A percentile compares a stretch with the other conserved stretches of the same genome.
These are phyloP conservation scores for Pyrrhosoma nymphula DNA, from an alignment of 2,888 invertebrate genomes.

Conservation along the genomic window DNA sequence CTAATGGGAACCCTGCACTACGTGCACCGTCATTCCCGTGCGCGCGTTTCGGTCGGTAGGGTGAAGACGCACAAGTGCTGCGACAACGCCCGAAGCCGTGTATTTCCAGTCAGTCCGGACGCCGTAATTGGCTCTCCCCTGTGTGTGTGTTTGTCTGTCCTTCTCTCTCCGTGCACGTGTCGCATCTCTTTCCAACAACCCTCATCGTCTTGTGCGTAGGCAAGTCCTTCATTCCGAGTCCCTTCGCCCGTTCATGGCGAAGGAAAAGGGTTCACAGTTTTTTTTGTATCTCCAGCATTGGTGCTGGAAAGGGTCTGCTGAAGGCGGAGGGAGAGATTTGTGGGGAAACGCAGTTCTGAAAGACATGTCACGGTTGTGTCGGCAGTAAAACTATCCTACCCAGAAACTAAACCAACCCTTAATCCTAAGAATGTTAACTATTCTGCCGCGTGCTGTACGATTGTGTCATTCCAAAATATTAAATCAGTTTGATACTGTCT, in stretches of 20 bases:
- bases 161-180: neutral
- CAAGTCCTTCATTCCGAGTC: neutral
- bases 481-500: too few relatives aligned
- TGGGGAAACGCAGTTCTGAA: too few relatives aligned
- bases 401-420: too few relatives aligned
- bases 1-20: too few relatives aligned
- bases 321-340: too few relatives aligned
- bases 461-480: too few relatives aligned
- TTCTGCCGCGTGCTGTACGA: too few relatives aligned
- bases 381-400: too few relatives aligned
- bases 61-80: neutral
- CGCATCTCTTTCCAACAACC: neutral
- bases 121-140: conserved; percentile 14
- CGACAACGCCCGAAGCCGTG: neutral
- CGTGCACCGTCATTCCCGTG: neutral
- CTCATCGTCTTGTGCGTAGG: neutral
- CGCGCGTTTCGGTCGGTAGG: neutral
- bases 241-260: neutral
- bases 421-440: too few relatives aligned
- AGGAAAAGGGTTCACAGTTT: neutral
- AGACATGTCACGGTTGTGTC: too few relatives aligned
- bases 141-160: neutral
- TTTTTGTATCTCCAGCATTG: neutral
- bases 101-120: conserved; percentile 1
- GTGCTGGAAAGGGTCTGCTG: too few relatives aligned